Evolutionary conservation across 2,888 invertebrate species (phyloP), one percentile per base, ranked within the genome.

Genomic region (Phaonia tiefii): DNA sequence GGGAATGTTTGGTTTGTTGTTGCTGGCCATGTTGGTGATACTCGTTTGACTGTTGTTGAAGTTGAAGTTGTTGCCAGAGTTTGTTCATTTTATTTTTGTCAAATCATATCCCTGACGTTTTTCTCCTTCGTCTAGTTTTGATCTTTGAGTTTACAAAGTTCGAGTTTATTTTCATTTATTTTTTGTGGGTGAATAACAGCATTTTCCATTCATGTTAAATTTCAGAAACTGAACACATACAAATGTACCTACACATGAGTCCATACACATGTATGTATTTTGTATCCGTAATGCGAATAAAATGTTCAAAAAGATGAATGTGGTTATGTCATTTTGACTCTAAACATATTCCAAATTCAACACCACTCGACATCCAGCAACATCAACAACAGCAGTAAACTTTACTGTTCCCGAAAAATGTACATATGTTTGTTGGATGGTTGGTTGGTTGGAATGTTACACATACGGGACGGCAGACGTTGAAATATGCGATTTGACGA

Each of bases 281-380:
- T 42, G 63, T 63, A 22, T 7, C 67, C 20, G 31, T 67, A 75
- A 69, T 71, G 58, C 44, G 44, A 56, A 56, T 58, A 17, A 31
- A 44, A 49, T 44, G 70, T 51, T 44, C 63, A 42, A 67, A 70
- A 54, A 54, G 51, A 67, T 63, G 54, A 74, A 79, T 75, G 74
- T 26, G 70, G 70, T 75, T 69, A 54, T 71, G 60, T 54, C 75
- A 67, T 56, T 74, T 56, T 56, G 39, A 31, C n/a, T 65, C 22
- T 15, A 56, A 63, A 74, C 31, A 31, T 31, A 31, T 31, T 31
- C 31, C 31, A 31, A 31, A 31, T 31, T 31, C 31, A 31, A 42
- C 56, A n/a, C 15, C 31, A 70, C 49, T 44, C 13, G 15, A 22
- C 26, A 66, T 15, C 15, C 5, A 65, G 39, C 25, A 71, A 71